These are phyloP conservation scores for Odontocolon sp. DNA, from an alignment of 2,888 invertebrate genomes.

Conservation along the genomic window DNA sequence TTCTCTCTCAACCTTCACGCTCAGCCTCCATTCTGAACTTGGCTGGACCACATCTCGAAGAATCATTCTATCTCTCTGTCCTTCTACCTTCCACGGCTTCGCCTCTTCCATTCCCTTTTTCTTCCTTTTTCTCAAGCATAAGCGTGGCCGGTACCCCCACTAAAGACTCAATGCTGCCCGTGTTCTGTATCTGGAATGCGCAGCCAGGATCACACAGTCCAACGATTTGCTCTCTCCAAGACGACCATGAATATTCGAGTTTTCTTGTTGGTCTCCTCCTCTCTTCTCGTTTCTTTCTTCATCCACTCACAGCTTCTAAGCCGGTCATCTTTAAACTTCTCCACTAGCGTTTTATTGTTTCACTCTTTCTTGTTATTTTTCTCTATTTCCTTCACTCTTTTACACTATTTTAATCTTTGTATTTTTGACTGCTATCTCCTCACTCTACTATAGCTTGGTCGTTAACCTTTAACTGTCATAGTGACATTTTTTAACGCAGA, in stretches of 20 bases:
- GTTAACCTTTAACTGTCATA: too few relatives aligned
- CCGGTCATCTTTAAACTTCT: background rate
- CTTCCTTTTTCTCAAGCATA: conserved; percentile 36
- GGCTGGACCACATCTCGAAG: conserved; percentile 14
- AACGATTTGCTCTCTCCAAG: conserved; percentile 36
- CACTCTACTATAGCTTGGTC: too few relatives aligned
- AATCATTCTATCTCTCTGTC: conserved; percentile 32
- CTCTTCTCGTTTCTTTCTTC: background rate
- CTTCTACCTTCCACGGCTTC: conserved; percentile 33
- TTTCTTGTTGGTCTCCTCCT: conserved; percentile 19
- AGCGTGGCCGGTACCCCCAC: conserved; percentile 65
- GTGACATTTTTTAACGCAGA: too few relatives aligned
- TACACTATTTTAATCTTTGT: too few relatives aligned
- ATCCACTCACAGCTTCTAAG: background rate
- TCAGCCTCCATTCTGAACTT: conserved; percentile 7
- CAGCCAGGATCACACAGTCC: conserved; percentile 59
- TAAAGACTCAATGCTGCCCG: conserved; percentile 25
- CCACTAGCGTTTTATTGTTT: background rate
- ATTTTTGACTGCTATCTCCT: too few relatives aligned
- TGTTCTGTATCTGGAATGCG: conserved; percentile 66
- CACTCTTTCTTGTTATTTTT: background rate
- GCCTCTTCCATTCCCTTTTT: conserved; percentile 38
- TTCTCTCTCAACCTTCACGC: conserved; percentile 3
- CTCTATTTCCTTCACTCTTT: background rate
- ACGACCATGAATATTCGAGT: conserved; percentile 52